Evolutionary conservation across 2,113 vertebrate species (phyloP), one percentile per base, ranked within the genome.

Genomic region (Entosphenus tridentatus): DNA sequence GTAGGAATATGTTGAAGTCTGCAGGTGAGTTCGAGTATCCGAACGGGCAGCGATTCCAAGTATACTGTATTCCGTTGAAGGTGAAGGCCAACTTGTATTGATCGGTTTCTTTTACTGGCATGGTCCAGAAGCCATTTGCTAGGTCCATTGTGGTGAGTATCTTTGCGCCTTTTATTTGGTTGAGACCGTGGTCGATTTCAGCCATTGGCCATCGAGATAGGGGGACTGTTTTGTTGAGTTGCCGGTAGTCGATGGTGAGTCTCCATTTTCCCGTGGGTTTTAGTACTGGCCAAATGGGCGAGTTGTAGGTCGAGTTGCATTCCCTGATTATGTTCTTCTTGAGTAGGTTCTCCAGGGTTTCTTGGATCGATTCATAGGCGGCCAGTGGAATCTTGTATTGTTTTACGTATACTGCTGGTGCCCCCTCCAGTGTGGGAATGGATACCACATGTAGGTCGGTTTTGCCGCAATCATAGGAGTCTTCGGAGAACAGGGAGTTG

Each of bases 141-240:
- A 72, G 56, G 16, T 73, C 70, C 3, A 67, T 55, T 11, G 58
- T 57, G 12, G 68, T 56, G 16, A 73, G 72, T 55, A 57, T 67
- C 12, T 17, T 39, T 3, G 72, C 68, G 5, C 68, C 39, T 11
- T 12, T 67, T 4, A 73, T 67, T 18, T 70, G 71, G 11, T 62
- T 57, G 10, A 67, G 58, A 58, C 70, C 68, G 12, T 73, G 68
- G 55, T 73, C 72, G 67, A 73, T 11, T 10, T 73, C 18, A 17
- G 69, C 71, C 58, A 73, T 73, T 17, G 57, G 72, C 70, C 70
- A 73, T 12, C 57, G 10, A 6, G 68, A 71, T 4, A 73, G 58
- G 9, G 72, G 57, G 13, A 69, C 62, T 16, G 69, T 67, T 57
- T 73, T 73, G 17, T 71, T 71, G n/a, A 71, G 55, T 59, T 72